Evolutionary conservation across 2,797 vertebrate genomes (phyloP), one percentile per base, ranked within the genome.

Genomic region (Pangasius larnaudii): DNA sequence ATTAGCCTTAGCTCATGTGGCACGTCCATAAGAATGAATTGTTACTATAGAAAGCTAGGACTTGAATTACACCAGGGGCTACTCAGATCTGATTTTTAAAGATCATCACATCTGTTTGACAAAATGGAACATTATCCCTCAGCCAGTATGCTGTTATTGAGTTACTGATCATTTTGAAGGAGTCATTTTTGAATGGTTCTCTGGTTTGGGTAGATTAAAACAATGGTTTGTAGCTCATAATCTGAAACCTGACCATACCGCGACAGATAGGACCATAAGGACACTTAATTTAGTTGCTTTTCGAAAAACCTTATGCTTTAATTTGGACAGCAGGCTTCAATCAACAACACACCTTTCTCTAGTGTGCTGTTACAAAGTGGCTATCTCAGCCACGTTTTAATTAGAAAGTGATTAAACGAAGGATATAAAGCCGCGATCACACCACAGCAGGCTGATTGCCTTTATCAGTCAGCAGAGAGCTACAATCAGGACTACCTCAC

Each of bases 341-440:
- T 67, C 22, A 74, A 19, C 74, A 33, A 42, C 61, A 30, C 59
- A 42, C 72, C 51, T 59, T 51, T 19, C 80, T 84, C 85, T 30
- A 36, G 80, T 78, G 85, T 69, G 81, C 49, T 36, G 49, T 82
- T 58, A 42, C 16, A 75, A 88, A 85, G 84, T 19, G 33, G 33
- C 79, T 71, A 89, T 84, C 88, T 87, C 63, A 69, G 80, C 85
- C 82, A 87, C 74, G 69, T 87, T 89, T 89, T 89, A 89, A 89
- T 89, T 89, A 87, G 88, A 65, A 46, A 67, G 88, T 87, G 88
- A 89, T 89, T 89, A 89, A 89, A 87, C 69, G 81, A 53, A 42
- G 81, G 63, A 77, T 71, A 89, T 84, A 87, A 87, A 84, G 74
- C 88, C 24, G 80, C 75, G 74, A 42, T 72, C 81, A 79, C 6